Base-by-base conservation (phyloP, 2,113 vertebrate genomes). In the Panthera tigris region DNA sequence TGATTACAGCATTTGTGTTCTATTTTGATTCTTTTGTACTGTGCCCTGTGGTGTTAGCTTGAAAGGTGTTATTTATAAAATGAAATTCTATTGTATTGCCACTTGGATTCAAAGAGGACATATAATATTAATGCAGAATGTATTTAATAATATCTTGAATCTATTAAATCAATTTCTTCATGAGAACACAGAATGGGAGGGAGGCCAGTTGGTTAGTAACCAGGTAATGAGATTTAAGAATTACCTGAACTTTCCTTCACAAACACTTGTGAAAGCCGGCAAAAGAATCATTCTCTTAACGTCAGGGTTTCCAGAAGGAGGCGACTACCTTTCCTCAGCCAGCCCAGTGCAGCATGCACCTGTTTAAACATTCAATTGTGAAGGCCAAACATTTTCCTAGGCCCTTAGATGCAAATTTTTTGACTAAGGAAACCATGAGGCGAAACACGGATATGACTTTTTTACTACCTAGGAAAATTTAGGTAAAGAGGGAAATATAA, bases 31-130 rank as follows among this genome's bases (percentile, higher is more conserved):
- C 98, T 98, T 99, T 99, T 99, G 99, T 99, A 99, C 98, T 98
- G 98, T 99, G 98, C 98, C 99, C 99, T 98, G 99, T 99, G 98
- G 99, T 99, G 98, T 98, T 98, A 98, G 98, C 98, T 99, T 98
- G 98, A 99, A 99, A 99, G 99, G 99, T 99, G 99, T 99, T 99
- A 99, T 99, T 99, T 99, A 99, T 99, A 99, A 99, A 99, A 99
- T 99, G 98, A 98, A 99, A 99, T 99, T 99, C 98, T 99, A 98
- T 99, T 99, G 99, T 99, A 99, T 99, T 99, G 98, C 98, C 98
- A 98, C 98, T 99, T 98, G 98, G 98, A 98, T 98, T 98, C 98
- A 99, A 98, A 98, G 97, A 99, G 98, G 98, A 99, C 98, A 99
- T 99, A 99, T 99, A 99, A 99, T 99, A 99, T 99, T 99, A 99